Evolutionary conservation across 2,797 vertebrate species (phyloP).

Genomic region (Crenuchus spilurus): DNA sequence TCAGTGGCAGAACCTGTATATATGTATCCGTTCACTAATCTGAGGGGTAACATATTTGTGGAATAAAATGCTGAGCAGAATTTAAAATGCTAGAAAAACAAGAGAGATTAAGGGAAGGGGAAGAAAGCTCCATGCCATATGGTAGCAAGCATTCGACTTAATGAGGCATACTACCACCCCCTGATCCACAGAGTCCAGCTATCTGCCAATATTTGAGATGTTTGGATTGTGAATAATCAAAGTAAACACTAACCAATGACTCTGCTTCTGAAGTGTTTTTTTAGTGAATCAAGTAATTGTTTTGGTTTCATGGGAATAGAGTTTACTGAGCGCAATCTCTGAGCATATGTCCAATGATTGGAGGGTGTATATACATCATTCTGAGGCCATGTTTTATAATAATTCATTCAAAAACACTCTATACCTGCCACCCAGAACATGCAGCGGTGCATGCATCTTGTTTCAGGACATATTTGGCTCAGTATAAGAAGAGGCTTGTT

Average conservation of each 20-base stretch:
- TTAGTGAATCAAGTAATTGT: slow-evolving; percentile 37
- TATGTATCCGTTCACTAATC: not conserved
- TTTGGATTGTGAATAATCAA: slow-evolving; percentile 35
- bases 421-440: not conserved
- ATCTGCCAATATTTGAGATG: slow-evolving; percentile 69
- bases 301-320: slow-evolving; percentile 27
- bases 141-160: slow-evolving; percentile 71
- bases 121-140: slow-evolving; percentile 66
- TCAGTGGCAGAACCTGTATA: not conserved
- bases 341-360: slow-evolving; percentile 47
- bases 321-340: slow-evolving; percentile 8
- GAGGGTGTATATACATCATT: not conserved
- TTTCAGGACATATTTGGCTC: not conserved
- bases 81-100: slow-evolving; percentile 3
- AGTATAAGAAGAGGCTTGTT: slow-evolving; percentile 45
- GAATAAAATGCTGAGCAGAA: slow-evolving; percentile 1
- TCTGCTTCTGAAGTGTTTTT: slow-evolving; percentile 22
- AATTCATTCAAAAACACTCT: not conserved
- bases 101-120: slow-evolving; percentile 2
- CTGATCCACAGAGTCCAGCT: slow-evolving; percentile 60
- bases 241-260: slow-evolving; percentile 29
- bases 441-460: not conserved
- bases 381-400: not conserved
- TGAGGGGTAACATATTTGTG: not conserved
- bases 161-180: slow-evolving; percentile 72